These are phyloP conservation scores for Probaryconus sp. DNA, from an alignment of 1,140 invertebrate genomes.

Conservation along the genomic window DNA sequence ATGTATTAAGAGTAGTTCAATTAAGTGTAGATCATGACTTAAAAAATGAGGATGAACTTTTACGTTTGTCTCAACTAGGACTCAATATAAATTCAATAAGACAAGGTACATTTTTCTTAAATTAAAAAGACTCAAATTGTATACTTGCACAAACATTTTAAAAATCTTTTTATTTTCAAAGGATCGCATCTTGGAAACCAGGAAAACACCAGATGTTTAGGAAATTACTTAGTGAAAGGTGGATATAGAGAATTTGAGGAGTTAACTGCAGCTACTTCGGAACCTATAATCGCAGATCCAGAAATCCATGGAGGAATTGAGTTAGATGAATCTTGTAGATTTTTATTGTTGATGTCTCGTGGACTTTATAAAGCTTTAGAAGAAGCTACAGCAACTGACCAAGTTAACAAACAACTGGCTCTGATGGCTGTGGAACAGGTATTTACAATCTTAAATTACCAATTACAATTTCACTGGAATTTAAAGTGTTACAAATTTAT, in stretches of 20 bases:
- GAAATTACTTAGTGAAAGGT: slow-evolving; percentile 93
- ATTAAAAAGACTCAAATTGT: slow-evolving; percentile 7
- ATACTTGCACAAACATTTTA: background rate
- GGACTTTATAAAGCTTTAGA: slow-evolving; percentile 90
- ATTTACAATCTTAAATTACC: background rate
- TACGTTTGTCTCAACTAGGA: slow-evolving; percentile 85
- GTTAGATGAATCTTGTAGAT: slow-evolving; percentile 89
- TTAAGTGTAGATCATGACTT: slow-evolving; percentile 91
- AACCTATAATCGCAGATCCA: slow-evolving; percentile 90
- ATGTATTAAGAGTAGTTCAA: slow-evolving; percentile 89
- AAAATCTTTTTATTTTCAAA: too few species aligned
- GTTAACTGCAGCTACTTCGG: slow-evolving; percentile 82
- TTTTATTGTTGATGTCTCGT: slow-evolving; percentile 90
- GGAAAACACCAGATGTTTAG: slow-evolving; percentile 88
- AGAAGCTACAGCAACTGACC: slow-evolving; percentile 87
- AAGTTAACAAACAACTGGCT: slow-evolving; percentile 89
- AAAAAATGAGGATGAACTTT: slow-evolving; percentile 89
- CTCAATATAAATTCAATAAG: slow-evolving; percentile 82
- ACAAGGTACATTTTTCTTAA: slow-evolving; percentile 76
- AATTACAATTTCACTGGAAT: background rate
- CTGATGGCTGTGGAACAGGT: slow-evolving; percentile 88
- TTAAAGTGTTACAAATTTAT: too few species aligned
- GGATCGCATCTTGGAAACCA: slow-evolving; percentile 84
- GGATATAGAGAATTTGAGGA: slow-evolving; percentile 91
- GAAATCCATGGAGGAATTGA: slow-evolving; percentile 88